These are phyloP conservation scores for Trichogramma evanescens DNA, from an alignment of 2,888 invertebrate genomes.

Conservation along the genomic window DNA sequence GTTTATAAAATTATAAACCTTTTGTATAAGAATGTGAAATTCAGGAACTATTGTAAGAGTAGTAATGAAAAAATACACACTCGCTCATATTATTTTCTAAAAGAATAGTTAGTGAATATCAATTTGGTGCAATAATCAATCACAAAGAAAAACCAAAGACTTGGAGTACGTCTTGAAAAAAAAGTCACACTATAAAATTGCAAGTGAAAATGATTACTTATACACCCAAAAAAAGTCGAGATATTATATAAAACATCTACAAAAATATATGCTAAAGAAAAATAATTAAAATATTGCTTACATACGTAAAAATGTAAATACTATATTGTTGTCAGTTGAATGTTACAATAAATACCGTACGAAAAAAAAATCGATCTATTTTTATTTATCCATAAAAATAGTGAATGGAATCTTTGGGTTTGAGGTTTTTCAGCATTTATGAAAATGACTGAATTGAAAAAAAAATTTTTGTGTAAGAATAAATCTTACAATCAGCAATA, in stretches of 20 bases:
- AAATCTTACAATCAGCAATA: too few relatives aligned
- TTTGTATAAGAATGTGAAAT: neutral
- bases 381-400: neutral
- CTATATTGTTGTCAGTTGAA: conserved; percentile 44
- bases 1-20: neutral
- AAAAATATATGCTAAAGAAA: conserved; percentile 9
- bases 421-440: too few relatives aligned
- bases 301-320: conserved; percentile 23
- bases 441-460: too few relatives aligned
- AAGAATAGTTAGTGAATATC: neutral
- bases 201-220: too few relatives aligned
- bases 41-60: neutral
- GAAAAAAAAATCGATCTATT: conserved; percentile 20
- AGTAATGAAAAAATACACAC: too few relatives aligned
- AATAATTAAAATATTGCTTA: conserved; percentile 17
- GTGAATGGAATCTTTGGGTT: too few relatives aligned
- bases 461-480: too few relatives aligned
- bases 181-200: too few relatives aligned
- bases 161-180: conserved; percentile 1
- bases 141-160: conserved; percentile 5
- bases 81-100: too few relatives aligned
- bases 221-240: conserved; percentile 11
- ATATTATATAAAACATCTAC: neutral
- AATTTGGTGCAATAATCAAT: neutral
- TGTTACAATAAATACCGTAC: conserved; percentile 43